These are phyloP conservation scores for Melieria crassipennis DNA, from an alignment of 2,888 invertebrate species.

Conservation along the genomic window DNA sequence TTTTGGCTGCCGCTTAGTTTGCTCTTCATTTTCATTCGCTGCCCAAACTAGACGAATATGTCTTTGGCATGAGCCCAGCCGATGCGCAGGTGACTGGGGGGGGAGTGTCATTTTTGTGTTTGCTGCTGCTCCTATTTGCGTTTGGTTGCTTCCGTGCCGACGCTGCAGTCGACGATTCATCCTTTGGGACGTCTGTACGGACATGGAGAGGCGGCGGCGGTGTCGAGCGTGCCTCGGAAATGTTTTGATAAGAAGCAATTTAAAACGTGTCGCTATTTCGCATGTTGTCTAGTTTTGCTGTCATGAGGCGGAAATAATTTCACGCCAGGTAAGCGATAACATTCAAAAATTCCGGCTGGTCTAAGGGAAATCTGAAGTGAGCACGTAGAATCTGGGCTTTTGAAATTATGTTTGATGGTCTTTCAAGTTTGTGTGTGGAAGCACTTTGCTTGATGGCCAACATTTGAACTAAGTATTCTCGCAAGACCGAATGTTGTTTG, in stretches of 20 bases:
- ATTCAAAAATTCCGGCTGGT: neutral
- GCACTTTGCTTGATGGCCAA: too few relatives aligned
- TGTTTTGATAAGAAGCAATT: constrained; percentile 60
- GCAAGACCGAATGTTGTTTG: too few relatives aligned
- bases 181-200: neutral
- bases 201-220: neutral
- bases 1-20: too few relatives aligned
- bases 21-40: neutral
- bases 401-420: too few relatives aligned
- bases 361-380: neutral
- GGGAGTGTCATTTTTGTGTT: neutral
- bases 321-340: neutral
- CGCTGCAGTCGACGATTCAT: neutral
- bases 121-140: neutral
- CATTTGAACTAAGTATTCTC: too few relatives aligned
- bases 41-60: neutral
- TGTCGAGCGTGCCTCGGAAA: constrained; percentile 38
- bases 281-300: neutral
- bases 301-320: neutral
- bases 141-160: neutral
- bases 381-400: neutral
- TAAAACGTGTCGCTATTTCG: constrained; percentile 58
- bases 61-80: neutral
- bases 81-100: too few relatives aligned
- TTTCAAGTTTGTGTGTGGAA: constrained; percentile 8